Conservation (phyloP, 2,888 invertebrate species). For the Sarcophaga carnaria region DNA sequence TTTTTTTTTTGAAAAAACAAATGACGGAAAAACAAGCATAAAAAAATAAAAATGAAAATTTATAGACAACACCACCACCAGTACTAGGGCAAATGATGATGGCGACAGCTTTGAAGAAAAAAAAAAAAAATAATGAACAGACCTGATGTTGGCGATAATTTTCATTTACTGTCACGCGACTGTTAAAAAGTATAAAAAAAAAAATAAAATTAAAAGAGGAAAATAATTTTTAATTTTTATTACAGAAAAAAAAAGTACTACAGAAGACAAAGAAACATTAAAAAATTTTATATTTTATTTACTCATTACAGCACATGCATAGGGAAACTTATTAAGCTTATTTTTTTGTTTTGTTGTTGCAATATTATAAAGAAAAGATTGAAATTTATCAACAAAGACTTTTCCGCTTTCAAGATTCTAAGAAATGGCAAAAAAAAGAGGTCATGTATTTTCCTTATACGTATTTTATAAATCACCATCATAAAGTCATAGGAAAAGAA, state of each 20-base stretch:
- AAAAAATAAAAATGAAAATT: slow-evolving; percentile 52
- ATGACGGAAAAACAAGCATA: slow-evolving; percentile 18
- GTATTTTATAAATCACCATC: no score
- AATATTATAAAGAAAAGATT: no score
- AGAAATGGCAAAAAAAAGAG: no score
- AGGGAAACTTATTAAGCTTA: no score
- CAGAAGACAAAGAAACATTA: not conserved
- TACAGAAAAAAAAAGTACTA: not conserved
- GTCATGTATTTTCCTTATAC: no score
- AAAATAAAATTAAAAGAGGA: slow-evolving; percentile 6
- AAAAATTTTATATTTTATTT: no score
- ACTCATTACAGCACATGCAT: no score
- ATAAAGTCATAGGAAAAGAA: no score
- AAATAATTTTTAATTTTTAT: slow-evolving; percentile 28
- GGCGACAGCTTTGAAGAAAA: not conserved
- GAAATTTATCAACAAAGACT: no score
- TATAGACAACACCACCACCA: slow-evolving; percentile 32
- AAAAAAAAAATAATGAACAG: not conserved
- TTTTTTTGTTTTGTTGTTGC: no score
- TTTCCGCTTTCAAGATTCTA: no score
- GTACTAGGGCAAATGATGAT: slow-evolving; percentile 38
- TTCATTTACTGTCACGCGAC: slow-evolving; percentile 62
- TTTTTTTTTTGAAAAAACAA: no score
- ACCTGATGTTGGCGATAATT: slow-evolving; percentile 28
- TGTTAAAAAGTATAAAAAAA: slow-evolving; percentile 32